phyloP scores from a whole-genome alignment of 2,113 vertebrate species.

The Leucopternis melanops region DNA sequence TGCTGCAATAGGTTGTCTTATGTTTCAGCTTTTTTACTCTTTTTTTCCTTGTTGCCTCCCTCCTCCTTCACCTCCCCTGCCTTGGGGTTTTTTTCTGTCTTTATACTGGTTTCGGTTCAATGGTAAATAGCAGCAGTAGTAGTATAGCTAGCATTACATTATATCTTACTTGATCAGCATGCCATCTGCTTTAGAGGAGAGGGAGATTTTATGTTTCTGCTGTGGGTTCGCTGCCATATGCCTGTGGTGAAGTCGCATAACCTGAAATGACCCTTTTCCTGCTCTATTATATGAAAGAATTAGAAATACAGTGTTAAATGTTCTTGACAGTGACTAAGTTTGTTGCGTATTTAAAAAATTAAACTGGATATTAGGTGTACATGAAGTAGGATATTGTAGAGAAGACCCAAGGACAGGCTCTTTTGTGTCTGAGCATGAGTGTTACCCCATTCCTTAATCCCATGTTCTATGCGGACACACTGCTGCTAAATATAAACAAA shows the following conservation, averaged over 20 bases:
- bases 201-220: neutral
- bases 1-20: neutral
- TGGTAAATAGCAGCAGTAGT: neutral
- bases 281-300: neutral
- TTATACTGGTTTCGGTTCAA: neutral
- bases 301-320: neutral
- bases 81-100: neutral
- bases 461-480: too few species aligned
- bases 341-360: neutral
- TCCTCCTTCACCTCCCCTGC: neutral
- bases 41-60: neutral
- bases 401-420: neutral
- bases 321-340: neutral
- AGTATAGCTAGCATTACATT: neutral
- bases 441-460: too few species aligned
- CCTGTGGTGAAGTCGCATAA: neutral
- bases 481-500: too few species aligned
- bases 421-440: neutral
- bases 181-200: slow-evolving; percentile 19
- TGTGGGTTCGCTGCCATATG: slow-evolving; percentile 2
- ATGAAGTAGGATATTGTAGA: neutral
- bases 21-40: neutral
- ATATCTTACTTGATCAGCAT: neutral
- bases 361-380: neutral
- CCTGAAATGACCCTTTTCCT: neutral